phyloP scores from a whole-genome alignment of 2,113 vertebrate genomes.

The Rhineura floridana region DNA sequence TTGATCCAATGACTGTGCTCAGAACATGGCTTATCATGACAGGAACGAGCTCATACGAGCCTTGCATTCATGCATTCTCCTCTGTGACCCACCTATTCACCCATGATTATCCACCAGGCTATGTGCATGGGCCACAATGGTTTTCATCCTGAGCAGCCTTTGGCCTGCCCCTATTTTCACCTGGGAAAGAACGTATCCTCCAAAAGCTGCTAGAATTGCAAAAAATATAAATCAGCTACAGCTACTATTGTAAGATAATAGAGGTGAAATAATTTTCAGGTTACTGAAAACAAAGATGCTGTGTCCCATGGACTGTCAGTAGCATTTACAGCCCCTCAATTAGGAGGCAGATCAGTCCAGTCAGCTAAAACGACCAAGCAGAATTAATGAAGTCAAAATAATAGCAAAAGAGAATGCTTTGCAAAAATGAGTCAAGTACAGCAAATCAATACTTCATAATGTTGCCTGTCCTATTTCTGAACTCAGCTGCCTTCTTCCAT shows the following conservation, averaged over 20 bases:
- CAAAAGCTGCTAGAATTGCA: constrained; percentile 7
- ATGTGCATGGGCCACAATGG: neutral
- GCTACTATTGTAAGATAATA: neutral
- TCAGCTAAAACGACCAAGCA: constrained; percentile 36
- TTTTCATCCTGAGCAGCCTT: neutral
- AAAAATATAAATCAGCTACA: neutral
- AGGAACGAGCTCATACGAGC: neutral
- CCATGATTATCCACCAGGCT: neutral
- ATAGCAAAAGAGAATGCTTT: constrained; percentile 1
- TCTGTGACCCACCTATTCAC: neutral
- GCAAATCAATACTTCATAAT: constrained; percentile 11
- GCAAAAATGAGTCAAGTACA: constrained; percentile 33
- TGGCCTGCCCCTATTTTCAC: neutral
- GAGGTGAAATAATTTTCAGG: constrained; percentile 19
- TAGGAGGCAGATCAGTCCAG: constrained; percentile 32
- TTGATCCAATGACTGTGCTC: neutral
- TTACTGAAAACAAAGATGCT: constrained; percentile 7
- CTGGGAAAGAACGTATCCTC: neutral
- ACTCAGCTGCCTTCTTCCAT: constrained; percentile 30
- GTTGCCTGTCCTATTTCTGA: constrained; percentile 32
- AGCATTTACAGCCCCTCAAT: constrained; percentile 14
- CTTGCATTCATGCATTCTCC: too few relatives aligned
- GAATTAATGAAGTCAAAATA: constrained; percentile 35
- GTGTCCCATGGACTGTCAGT: constrained; percentile 7
- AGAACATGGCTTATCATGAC: neutral